Conservation (phyloP, 2,113 vertebrate species). For the Cynocephalus volans region DNA sequence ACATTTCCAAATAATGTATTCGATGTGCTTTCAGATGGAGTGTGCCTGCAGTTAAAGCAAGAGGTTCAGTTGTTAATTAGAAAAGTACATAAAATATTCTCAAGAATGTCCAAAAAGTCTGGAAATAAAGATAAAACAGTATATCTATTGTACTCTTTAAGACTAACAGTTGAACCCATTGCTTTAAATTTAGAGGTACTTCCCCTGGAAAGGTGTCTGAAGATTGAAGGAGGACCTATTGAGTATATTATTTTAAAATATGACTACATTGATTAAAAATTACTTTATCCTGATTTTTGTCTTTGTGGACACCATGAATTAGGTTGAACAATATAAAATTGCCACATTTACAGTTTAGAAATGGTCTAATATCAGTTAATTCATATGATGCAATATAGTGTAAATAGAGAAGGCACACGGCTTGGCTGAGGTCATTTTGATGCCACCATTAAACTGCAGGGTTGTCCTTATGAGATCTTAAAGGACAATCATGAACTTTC, state of each 20-base stretch:
- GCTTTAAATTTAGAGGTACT: background rate
- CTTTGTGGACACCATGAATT: background rate
- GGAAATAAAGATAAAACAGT: background rate
- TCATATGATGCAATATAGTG: background rate
- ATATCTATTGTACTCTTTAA: background rate
- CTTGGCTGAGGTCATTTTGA: background rate
- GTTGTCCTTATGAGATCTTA: background rate
- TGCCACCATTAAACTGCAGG: background rate
- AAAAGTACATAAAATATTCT: background rate
- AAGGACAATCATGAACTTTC: background rate
- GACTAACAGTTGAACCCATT: background rate
- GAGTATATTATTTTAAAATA: background rate
- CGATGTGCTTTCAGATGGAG: background rate
- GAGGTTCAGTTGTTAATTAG: background rate
- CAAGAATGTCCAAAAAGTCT: background rate
- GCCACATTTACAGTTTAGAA: background rate
- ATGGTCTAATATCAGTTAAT: background rate
- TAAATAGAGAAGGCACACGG: background rate
- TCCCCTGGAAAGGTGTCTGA: background rate
- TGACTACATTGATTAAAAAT: conserved; percentile 25
- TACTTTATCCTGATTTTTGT: background rate
- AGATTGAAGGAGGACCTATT: background rate
- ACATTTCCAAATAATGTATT: background rate
- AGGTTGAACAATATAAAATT: background rate
- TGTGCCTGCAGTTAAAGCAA: background rate